A percentile compares a stretch with the other conserved stretches of the same genome.
These are phyloP conservation scores for Solea solea DNA, from an alignment of 2,113 vertebrate genomes.

Conservation along the genomic window DNA sequence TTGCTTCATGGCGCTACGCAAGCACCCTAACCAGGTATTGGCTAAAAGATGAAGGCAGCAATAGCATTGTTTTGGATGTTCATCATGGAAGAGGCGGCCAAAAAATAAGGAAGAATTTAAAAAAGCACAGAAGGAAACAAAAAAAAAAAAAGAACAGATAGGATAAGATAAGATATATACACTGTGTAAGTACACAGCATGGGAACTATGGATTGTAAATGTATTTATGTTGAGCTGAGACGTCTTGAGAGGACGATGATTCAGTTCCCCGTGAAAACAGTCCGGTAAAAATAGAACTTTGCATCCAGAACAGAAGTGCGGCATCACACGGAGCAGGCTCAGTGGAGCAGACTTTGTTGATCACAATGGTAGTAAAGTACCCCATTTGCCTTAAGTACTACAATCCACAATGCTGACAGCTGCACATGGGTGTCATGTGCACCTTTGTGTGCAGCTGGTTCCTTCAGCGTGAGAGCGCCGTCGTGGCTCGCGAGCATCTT, in stretches of 20 bases:
- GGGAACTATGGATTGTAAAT: too few relatives aligned
- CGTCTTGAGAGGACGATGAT: background rate
- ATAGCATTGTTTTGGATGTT: too few relatives aligned
- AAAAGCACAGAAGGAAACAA: too few relatives aligned
- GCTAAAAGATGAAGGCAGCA: too few relatives aligned
- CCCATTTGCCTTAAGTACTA: constrained; percentile 14
- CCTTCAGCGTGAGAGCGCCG: constrained; percentile 8
- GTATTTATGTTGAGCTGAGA: background rate
- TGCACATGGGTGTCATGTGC: constrained; percentile 7
- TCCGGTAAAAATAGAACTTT: constrained; percentile 17
- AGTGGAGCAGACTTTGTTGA: constrained; percentile 30
- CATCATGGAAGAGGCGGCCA: too few relatives aligned
- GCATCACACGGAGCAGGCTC: constrained; percentile 5
- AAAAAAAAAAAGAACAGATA: too few relatives aligned
- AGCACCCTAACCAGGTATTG: too few relatives aligned
- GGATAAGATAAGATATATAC: too few relatives aligned
- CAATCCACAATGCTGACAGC: constrained; percentile 35
- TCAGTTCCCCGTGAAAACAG: background rate
- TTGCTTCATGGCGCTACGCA: too few relatives aligned
- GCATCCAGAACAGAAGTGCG: background rate
- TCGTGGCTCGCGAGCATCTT: background rate
- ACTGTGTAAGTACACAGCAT: too few relatives aligned
- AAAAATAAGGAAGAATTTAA: too few relatives aligned
- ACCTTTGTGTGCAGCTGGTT: constrained; percentile 15
- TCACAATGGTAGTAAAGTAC: constrained; percentile 22